Evolutionary conservation across 2,888 invertebrate genomes (phyloP), one percentile per base, ranked within the genome.

Genomic region (Amphipyra tragopoginis): DNA sequence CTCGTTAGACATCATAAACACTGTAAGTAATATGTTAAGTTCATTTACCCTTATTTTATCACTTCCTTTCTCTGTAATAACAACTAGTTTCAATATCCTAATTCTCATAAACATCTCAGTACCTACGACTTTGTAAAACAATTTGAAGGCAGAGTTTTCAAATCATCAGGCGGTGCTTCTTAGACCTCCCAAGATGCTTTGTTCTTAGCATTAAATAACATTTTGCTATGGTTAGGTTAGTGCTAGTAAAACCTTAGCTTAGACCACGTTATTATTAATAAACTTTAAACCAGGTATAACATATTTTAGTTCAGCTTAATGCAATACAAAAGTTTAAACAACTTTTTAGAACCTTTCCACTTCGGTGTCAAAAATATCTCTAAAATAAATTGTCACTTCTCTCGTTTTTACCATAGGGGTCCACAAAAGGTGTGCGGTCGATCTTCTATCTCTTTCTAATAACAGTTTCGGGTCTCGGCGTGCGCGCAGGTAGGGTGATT

Each of bases 401-500:
- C 57, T 76, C 48, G 49, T 66, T 62, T 59, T 70, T 67, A 56
- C 65, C 65, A 59, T 51, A 61, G 65, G 70, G 77, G 70, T 79
- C 69, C 71, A 75, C 73, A 77, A 82, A 83, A 83, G 83, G 83
- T 84, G 84, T 85, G 75, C 77, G 65, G 70, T 62, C 36, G 55
- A 13, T 79, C 65, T 65, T 81, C 68, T 63, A 77, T 85, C 81
- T 74, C 75, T 75, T 70, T 83, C 74, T 77, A 57, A 70, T 65
- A 70, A 79, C 77, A 58, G 77, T 75, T 69, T 65, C 43, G 56
- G 63, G 70, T 53, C 42, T 36, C 65, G 21, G 75, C 78, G 77
- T 61, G 33, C 43, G 75, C 76, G 80, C 86, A 86, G 86, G 86
- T 86, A 86, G 77, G 78, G 76, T 85, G 83, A 83, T 52, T 84